Evolutionary conservation across 1,140 invertebrate species (phyloP).

Genomic region (Drosophila eugracilis): DNA sequence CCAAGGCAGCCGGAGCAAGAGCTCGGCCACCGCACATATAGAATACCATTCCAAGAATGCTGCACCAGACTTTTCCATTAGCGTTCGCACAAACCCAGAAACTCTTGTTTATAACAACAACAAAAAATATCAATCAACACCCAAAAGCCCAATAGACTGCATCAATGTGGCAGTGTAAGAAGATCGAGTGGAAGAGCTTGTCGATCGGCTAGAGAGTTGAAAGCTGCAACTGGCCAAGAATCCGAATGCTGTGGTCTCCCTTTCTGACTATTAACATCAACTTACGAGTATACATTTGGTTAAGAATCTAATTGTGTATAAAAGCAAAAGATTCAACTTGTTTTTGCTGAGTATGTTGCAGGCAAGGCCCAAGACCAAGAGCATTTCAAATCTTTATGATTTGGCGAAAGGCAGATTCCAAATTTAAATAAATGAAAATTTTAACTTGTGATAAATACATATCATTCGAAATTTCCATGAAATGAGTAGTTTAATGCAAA

Average conservation of each 20-base stretch:
- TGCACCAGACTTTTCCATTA: constrained; percentile 80
- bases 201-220: constrained; percentile 5
- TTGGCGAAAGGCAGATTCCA: neutral
- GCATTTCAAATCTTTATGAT: too few species aligned
- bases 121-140: constrained; percentile 80
- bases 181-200: too few species aligned
- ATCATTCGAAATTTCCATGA: too few species aligned
- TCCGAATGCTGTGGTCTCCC: constrained; percentile 37
- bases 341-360: neutral
- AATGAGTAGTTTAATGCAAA: too few species aligned
- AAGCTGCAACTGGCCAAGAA: constrained; percentile 54
- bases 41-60: constrained; percentile 64
- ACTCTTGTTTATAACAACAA: constrained; percentile 66
- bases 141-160: constrained; percentile 71
- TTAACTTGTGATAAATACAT: too few species aligned
- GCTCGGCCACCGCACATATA: constrained; percentile 37
- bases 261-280: constrained; percentile 35
- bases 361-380: too few species aligned
- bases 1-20: constrained; percentile 59
- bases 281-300: too few species aligned
- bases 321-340: neutral
- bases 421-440: too few species aligned
- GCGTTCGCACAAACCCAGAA: constrained; percentile 26
- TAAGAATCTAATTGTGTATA: neutral
- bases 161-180: constrained; percentile 32